A percentile compares a stretch with the other conserved stretches of the same genome.
Conservation (phyloP, 1,140 invertebrate species). For the Pogonomyrmex barbatus region DNA sequence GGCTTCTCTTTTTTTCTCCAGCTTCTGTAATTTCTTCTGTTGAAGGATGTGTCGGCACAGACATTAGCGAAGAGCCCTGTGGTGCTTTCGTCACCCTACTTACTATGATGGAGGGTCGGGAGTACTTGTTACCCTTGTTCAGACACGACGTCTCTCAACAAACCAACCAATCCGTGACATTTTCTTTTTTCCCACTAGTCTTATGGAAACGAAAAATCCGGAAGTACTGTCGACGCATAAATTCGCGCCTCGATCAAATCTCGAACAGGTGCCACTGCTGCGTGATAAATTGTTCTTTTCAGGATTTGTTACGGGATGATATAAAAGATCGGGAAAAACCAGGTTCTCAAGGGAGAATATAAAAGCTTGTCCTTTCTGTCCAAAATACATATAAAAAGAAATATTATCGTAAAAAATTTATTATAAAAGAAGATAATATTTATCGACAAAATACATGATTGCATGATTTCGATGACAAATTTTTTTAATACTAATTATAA, state of each 20-base stretch:
- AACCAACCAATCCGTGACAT: slow-evolving; percentile 23
- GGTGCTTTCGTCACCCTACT: slow-evolving; percentile 52
- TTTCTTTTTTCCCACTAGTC: background rate
- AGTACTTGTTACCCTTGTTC: slow-evolving; percentile 43
- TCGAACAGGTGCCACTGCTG: background rate
- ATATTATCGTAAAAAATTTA: background rate
- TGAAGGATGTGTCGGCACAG: slow-evolving; percentile 41
- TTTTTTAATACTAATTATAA: background rate
- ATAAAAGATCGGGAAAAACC: background rate
- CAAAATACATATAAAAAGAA: slow-evolving; percentile 28
- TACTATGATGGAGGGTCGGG: slow-evolving; percentile 46
- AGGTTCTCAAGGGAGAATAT: background rate
- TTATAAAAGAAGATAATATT: background rate
- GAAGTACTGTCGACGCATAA: background rate
- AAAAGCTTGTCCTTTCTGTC: background rate
- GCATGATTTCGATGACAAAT: background rate
- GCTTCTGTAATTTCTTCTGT: slow-evolving; percentile 14
- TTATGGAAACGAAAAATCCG: background rate
- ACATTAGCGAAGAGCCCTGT: slow-evolving; percentile 43
- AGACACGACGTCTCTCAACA: slow-evolving; percentile 32
- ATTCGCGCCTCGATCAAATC: slow-evolving; percentile 43
- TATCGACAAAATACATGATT: background rate
- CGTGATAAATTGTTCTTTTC: slow-evolving; percentile 33
- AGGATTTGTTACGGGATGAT: background rate
- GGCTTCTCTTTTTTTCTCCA: slow-evolving; percentile 16